These are phyloP conservation scores for Orthosia cruda DNA, from an alignment of 2,888 invertebrate species.

Conservation along the genomic window DNA sequence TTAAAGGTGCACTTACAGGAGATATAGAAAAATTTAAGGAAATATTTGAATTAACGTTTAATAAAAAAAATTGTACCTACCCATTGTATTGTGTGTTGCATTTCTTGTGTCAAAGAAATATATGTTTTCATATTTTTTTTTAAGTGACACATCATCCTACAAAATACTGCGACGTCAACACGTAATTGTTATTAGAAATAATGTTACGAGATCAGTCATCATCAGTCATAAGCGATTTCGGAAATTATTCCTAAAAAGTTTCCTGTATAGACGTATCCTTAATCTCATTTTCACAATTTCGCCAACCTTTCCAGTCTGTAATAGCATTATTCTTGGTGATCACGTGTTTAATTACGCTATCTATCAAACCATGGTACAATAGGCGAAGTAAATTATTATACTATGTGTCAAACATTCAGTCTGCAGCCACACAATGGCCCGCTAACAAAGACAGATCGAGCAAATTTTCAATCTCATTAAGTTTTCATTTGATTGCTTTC, in stretches of 20 bases:
- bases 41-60: not conserved
- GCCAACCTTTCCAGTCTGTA: slow-evolving; percentile 20
- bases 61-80: no score
- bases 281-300: slow-evolving; percentile 8
- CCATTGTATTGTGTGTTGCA: no score
- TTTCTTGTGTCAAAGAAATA: no score
- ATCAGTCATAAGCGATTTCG: not conserved
- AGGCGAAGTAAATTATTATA: no score
- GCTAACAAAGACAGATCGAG: slow-evolving; percentile 76
- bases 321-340: slow-evolving; percentile 37
- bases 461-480: slow-evolving; percentile 76
- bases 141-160: no score
- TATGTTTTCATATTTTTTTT: no score
- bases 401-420: slow-evolving; percentile 67
- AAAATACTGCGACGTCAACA: not conserved
- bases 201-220: not conserved
- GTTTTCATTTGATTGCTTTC: slow-evolving; percentile 73
- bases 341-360: slow-evolving; percentile 57
- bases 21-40: not conserved
- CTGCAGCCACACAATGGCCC: slow-evolving; percentile 56
- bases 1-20: not conserved
- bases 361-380: no score
- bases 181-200: not conserved
- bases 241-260: not conserved
- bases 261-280: not conserved